These are phyloP conservation scores for Malurus melanocephalus DNA, from an alignment of 2,113 vertebrate species.

Conservation along the genomic window DNA sequence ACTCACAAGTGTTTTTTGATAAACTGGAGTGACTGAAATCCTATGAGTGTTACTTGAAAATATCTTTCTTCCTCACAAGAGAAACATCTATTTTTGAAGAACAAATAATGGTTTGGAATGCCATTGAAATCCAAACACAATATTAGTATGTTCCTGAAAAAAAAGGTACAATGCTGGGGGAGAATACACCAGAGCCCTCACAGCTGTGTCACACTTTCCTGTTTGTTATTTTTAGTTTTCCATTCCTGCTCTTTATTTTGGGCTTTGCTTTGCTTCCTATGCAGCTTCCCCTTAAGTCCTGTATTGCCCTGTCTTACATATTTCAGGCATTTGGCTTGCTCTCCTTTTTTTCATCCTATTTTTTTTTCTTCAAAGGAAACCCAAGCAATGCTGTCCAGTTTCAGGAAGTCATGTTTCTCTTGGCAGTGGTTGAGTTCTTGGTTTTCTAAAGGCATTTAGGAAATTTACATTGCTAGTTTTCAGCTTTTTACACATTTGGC, in stretches of 20 bases:
- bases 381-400: conserved; percentile 46
- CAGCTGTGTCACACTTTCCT: conserved; percentile 75
- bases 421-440: conserved; percentile 65
- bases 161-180: conserved; percentile 66
- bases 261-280: conserved; percentile 76
- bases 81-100: conserved; percentile 74
- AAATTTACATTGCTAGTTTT: conserved; percentile 41
- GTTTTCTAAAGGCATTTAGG: conserved; percentile 65
- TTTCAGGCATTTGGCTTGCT: conserved; percentile 43
- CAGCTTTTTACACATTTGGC: conserved; percentile 51
- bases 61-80: conserved; percentile 50
- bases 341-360: not conserved
- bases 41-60: conserved; percentile 29
- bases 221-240: conserved; percentile 80
- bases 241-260: conserved; percentile 80
- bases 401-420: conserved; percentile 66
- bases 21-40: not conserved
- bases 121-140: conserved; percentile 77
- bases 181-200: conserved; percentile 58
- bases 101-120: conserved; percentile 68
- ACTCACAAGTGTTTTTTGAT: not conserved
- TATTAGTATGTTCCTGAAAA: conserved; percentile 72
- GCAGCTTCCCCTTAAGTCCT: conserved; percentile 74
- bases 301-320: conserved; percentile 60
- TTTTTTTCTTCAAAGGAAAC: conserved; percentile 63